Percentiles rank a stretch among this genome's conserved stretches.
Evolutionary conservation across 2,888 invertebrate species (phyloP).

Genomic region (Drosophila kambysellisi): DNA sequence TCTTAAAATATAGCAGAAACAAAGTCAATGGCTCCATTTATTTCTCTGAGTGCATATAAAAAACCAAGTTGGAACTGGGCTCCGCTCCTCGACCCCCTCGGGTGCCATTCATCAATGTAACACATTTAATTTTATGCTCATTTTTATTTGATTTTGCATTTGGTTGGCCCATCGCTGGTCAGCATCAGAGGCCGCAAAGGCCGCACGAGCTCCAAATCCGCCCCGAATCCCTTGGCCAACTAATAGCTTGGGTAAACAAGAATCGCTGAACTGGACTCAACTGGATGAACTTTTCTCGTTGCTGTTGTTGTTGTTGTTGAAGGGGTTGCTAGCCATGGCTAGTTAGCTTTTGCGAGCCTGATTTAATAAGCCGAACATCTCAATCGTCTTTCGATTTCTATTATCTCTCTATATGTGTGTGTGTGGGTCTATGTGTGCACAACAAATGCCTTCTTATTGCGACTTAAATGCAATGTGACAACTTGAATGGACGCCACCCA

Average conservation of each 20-base stretch:
- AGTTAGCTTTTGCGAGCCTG: constrained; percentile 63
- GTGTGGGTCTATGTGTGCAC: constrained; percentile 56
- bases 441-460: constrained; percentile 75
- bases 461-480: constrained; percentile 68
- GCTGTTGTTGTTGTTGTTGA: constrained; percentile 7
- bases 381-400: constrained; percentile 62
- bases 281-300: constrained; percentile 3
- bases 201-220: constrained; percentile 2
- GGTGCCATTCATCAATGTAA: constrained; percentile 76
- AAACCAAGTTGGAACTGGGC: neutral
- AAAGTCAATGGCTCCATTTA: neutral
- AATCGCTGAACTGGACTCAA: constrained; percentile 24
- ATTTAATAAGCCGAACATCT: constrained; percentile 68
- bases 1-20: neutral
- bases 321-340: constrained; percentile 47
- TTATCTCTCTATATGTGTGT: constrained; percentile 33
- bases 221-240: constrained; percentile 31
- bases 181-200: constrained; percentile 51
- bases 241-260: constrained; percentile 78
- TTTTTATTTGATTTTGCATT: constrained; percentile 75
- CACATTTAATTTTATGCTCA: constrained; percentile 83
- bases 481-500: constrained; percentile 62
- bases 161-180: constrained; percentile 45
- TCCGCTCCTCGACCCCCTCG: neutral
- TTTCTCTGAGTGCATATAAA: constrained; percentile 5